A percentile compares a stretch with the other conserved stretches of the same genome.
These are phyloP conservation scores for Thyatira batis DNA, from an alignment of 2,888 invertebrate species.

Conservation along the genomic window DNA sequence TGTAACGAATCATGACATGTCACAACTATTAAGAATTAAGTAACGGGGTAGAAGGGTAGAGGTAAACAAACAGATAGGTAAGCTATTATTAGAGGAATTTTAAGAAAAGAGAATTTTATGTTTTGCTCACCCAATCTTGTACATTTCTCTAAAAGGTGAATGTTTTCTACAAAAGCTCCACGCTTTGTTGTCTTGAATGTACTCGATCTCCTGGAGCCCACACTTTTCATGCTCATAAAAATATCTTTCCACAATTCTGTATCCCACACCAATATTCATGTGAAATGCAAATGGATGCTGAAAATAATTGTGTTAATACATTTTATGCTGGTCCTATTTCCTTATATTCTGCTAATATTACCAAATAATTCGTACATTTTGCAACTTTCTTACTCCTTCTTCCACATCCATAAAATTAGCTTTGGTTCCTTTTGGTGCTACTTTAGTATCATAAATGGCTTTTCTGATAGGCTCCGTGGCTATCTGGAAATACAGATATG, in stretches of 20 bases:
- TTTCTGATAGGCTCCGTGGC: conserved; percentile 77
- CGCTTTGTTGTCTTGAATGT: conserved; percentile 74
- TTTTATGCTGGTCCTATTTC: too few relatives aligned
- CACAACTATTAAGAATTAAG: conserved; percentile 28
- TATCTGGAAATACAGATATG: conserved; percentile 46
- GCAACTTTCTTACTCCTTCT: conserved; percentile 81
- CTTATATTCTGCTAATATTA: too few relatives aligned
- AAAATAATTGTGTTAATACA: too few relatives aligned
- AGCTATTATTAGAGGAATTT: too few relatives aligned
- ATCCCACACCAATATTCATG: conserved; percentile 82
- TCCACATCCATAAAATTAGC: conserved; percentile 80
- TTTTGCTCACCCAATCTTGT: conserved; percentile 80
- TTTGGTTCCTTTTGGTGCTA: conserved; percentile 81
- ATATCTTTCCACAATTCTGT: conserved; percentile 82
- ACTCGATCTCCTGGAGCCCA: conserved; percentile 84
- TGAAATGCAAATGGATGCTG: conserved; percentile 85
- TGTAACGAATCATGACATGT: conserved; percentile 36
- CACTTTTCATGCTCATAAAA: conserved; percentile 87
- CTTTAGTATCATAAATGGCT: conserved; percentile 83
- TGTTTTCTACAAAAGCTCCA: conserved; percentile 80
- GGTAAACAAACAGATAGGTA: too few relatives aligned
- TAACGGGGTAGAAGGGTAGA: neutral
- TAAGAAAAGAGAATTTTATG: too few relatives aligned
- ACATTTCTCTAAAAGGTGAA: conserved; percentile 81
- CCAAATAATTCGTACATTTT: conserved; percentile 47